A percentile compares a stretch with the other conserved stretches of the same genome.
phyloP scores from a whole-genome alignment of 2,888 invertebrate species.

The Coenonympha arcania region DNA sequence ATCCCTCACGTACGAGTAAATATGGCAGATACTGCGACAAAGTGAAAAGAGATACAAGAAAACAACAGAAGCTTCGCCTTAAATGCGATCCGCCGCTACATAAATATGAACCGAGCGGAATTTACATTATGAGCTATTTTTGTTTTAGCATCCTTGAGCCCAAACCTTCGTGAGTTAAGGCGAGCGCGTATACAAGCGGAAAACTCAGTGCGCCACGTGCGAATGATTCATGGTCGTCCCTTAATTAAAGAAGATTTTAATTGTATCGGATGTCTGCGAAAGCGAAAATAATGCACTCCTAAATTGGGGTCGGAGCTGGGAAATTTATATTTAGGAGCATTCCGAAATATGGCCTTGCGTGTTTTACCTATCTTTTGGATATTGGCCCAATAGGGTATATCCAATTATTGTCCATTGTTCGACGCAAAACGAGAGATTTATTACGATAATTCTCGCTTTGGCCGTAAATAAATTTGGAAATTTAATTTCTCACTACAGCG shows the following conservation, averaged over 20 bases:
- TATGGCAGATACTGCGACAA: slow-evolving; percentile 72
- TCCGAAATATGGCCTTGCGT: slow-evolving; percentile 64
- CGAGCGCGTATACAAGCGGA: slow-evolving; percentile 64
- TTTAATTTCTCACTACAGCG: slow-evolving; percentile 21
- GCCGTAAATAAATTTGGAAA: slow-evolving; percentile 19
- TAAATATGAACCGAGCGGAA: slow-evolving; percentile 40
- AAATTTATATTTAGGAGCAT: slow-evolving; percentile 63
- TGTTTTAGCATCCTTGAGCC: slow-evolving; percentile 28
- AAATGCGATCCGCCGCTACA: slow-evolving; percentile 37
- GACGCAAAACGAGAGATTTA: slow-evolving; percentile 28
- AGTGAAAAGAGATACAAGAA: slow-evolving; percentile 71
- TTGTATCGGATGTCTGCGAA: slow-evolving; percentile 75
- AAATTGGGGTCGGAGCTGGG: slow-evolving; percentile 68
- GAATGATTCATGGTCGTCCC: slow-evolving; percentile 73
- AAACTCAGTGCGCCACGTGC: slow-evolving; percentile 75
- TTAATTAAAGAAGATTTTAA: slow-evolving; percentile 77
- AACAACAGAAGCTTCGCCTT: slow-evolving; percentile 48
- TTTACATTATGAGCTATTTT: slow-evolving; percentile 45
- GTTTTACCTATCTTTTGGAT: slow-evolving; percentile 47
- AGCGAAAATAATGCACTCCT: slow-evolving; percentile 74
- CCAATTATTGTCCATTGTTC: slow-evolving; percentile 29
- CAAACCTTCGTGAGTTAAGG: slow-evolving; percentile 48
- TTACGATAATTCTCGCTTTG: slow-evolving; percentile 24
- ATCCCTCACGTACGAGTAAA: slow-evolving; percentile 73
- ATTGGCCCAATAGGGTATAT: slow-evolving; percentile 32